Percentiles rank a stretch among this genome's conserved stretches.
phyloP scores from a whole-genome alignment of 1,140 invertebrate genomes.

The Anastrepha ludens region DNA sequence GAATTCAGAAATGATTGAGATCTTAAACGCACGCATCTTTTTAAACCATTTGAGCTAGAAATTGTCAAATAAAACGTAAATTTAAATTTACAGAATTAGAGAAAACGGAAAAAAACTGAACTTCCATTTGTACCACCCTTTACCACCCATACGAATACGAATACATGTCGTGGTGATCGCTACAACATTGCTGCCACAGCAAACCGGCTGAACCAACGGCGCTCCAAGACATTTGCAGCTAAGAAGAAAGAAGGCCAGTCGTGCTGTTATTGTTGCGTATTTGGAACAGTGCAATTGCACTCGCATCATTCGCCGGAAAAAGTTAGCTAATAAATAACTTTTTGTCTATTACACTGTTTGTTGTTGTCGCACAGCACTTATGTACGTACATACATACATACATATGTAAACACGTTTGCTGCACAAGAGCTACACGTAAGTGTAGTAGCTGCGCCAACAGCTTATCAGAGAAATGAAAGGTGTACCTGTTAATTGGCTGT shows the following conservation, averaged over 20 bases:
- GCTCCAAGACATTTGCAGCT: not conserved
- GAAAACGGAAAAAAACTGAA: no score
- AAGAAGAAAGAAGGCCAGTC: constrained; percentile 18
- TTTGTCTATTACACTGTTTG: not conserved
- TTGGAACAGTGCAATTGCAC: constrained; percentile 25
- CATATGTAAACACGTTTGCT: not conserved
- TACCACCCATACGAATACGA: no score
- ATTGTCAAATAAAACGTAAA: no score
- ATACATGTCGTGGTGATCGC: not conserved
- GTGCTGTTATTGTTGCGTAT: not conserved
- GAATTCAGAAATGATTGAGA: no score
- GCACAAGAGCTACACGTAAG: not conserved
- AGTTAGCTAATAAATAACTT: constrained; percentile 36
- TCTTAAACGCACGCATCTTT: no score
- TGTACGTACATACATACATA: not conserved
- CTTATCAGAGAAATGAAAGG: constrained; percentile 7
- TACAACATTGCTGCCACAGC: constrained; percentile 16
- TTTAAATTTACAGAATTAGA: no score
- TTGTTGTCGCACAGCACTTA: not conserved
- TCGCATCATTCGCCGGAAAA: constrained; percentile 49
- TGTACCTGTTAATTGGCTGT: constrained; percentile 18
- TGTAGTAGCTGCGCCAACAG: not conserved
- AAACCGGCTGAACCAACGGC: not conserved
- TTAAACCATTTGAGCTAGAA: no score
- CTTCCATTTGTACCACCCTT: no score